Conservation (phyloP, 2,888 invertebrate genomes). For the Mamestra brassicae region DNA sequence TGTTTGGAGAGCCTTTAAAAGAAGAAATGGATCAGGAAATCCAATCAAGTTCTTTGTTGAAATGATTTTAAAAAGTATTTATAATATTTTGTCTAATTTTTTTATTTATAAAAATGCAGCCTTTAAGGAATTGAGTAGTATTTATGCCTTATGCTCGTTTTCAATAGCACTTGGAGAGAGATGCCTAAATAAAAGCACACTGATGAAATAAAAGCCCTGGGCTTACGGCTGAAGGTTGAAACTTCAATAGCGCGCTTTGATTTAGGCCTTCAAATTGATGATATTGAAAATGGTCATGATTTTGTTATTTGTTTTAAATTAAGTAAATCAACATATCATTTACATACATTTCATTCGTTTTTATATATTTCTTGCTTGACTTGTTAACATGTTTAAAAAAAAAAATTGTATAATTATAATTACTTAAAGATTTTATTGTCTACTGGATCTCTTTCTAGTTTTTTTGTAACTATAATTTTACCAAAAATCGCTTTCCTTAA, state of each 20-base stretch:
- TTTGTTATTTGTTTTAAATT: slow-evolving; percentile 15
- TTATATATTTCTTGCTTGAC: neutral
- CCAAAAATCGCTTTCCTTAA: neutral
- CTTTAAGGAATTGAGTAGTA: neutral
- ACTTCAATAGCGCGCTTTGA: neutral
- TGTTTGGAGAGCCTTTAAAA: neutral
- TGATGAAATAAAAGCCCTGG: neutral
- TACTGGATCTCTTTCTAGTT: slow-evolving; percentile 20
- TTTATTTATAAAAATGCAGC: slow-evolving; percentile 10
- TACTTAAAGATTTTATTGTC: slow-evolving; percentile 8
- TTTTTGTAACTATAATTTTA: neutral
- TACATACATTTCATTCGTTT: neutral
- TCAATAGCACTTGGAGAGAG: neutral
- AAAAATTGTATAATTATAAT: too few species aligned
- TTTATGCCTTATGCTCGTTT: neutral
- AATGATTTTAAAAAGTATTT: neutral
- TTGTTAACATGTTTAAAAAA: neutral
- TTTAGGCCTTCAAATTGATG: neutral
- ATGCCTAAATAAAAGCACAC: neutral
- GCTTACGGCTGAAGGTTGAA: neutral
- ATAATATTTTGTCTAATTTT: neutral
- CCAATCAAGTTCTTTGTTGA: neutral
- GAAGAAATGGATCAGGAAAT: neutral
- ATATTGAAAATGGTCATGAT: neutral
- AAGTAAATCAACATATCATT: slow-evolving; percentile 31